Conservation (phyloP, 2,888 invertebrate genomes). For the Helleia helle region DNA sequence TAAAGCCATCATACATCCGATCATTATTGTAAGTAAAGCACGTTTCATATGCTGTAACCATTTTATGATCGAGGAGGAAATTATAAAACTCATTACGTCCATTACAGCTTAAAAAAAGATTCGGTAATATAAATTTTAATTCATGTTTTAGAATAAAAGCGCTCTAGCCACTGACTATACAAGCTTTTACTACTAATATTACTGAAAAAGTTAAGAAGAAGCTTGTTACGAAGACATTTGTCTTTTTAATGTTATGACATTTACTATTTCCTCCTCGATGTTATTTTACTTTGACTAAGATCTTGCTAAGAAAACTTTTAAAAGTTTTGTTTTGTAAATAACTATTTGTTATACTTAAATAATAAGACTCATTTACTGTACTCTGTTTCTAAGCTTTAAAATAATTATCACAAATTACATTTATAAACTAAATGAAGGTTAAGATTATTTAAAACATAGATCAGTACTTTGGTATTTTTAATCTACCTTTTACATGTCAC, state of each 20-base stretch:
- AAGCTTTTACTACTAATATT: no score
- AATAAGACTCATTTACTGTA: conserved; percentile 4
- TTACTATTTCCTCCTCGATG: conserved; percentile 15
- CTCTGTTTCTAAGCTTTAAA: neutral
- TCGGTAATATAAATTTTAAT: no score
- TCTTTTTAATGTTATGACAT: conserved; percentile 3
- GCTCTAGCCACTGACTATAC: no score
- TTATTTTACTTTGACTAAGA: neutral
- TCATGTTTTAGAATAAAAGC: no score
- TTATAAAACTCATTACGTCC: conserved; percentile 11
- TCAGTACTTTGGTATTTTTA: neutral
- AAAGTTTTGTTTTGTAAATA: conserved; percentile 11
- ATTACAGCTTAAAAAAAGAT: no score
- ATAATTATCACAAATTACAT: neutral
- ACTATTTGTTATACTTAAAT: neutral
- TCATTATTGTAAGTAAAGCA: conserved; percentile 69
- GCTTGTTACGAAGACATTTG: no score
- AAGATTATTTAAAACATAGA: no score
- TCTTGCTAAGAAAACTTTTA: neutral
- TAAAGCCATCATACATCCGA: conserved; percentile 64
- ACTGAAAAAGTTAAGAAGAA: no score
- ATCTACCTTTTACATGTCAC: conserved; percentile 2
- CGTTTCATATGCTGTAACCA: conserved; percentile 41
- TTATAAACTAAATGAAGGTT: neutral
- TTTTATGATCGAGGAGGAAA: conserved; percentile 29